Conservation (phyloP, 2,113 vertebrate species). For the Odontophorus gujanensis region DNA sequence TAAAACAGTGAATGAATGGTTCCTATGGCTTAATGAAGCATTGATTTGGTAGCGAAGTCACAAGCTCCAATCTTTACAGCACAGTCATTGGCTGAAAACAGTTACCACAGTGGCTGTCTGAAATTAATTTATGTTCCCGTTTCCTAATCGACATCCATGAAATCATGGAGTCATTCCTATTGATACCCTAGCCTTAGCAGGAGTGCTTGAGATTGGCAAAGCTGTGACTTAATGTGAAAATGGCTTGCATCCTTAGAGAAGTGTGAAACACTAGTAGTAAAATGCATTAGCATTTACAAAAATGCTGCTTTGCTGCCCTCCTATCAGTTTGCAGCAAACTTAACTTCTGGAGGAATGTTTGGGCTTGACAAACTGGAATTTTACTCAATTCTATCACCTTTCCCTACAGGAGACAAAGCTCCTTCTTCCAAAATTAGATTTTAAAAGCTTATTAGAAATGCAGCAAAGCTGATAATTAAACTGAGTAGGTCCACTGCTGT, state of each 20-base stretch:
- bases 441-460: constrained; percentile 59
- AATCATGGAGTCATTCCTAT: neutral
- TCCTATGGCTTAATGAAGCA: constrained; percentile 18
- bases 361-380: neutral
- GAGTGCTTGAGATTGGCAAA: neutral
- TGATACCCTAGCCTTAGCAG: neutral
- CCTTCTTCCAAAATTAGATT: constrained; percentile 48
- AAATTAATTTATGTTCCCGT: neutral
- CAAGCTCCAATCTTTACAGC: neutral
- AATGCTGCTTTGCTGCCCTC: neutral
- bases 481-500: constrained; percentile 48
- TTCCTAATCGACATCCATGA: neutral
- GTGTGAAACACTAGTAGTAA: neutral
- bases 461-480: constrained; percentile 58
- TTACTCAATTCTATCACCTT: neutral
- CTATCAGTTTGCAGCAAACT: neutral
- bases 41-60: neutral
- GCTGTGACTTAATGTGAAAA: neutral
- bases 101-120: neutral
- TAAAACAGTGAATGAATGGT: constrained; percentile 30
- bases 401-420: constrained; percentile 26
- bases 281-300: neutral
- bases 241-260: neutral
- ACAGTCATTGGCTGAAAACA: neutral
- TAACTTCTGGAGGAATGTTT: neutral